Base-by-base conservation (phyloP, 2,888 invertebrate species). In the Conus canariensis region DNA sequence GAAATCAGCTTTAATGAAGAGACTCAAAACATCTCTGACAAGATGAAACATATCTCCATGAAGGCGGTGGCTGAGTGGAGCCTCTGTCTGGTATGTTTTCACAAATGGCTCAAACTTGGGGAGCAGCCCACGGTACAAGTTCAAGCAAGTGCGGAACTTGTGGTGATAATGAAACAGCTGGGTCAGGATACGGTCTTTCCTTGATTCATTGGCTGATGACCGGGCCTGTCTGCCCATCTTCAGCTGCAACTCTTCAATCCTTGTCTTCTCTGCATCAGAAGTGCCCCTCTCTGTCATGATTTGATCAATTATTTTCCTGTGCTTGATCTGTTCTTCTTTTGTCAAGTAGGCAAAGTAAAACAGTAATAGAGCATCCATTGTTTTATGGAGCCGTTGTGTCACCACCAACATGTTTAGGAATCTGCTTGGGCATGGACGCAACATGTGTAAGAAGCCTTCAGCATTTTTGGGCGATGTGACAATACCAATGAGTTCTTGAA, bases 181-280 rank as follows among this genome's bases (percentile, higher is more conserved):
- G 25, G 74, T 74, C 74, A 74, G 74, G 74, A 74, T 22, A 74
- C 74, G 22, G 74, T 74, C 22, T 74, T 12, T 74, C 16, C 22
- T 22, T 74, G 19, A 77, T 77, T 77, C 74, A 77, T 77, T 77
- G 25, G 74, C 74, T n/a, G 74, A 77, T 77, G n/a, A 77, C 74
- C 74, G 74, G 25, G 74, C 74, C 74, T n/a, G 74, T n/a, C 74
- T 25, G n/a, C 74, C 74, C 25, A 77, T 77, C 74, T 77, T 30
- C n/a, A 25, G n/a, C n/a, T 77, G 22, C n/a, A 77, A n/a, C 25
- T 25, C 74, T 77, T 45, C 45, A 45, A 45, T 45, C 45, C 45
- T 45, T 45, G 45, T 45, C 45, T 45, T 45, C 45, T 45, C 45
- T 45, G 45, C 45, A 45, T 45, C 45, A 45, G 45, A 45, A 45